A percentile compares a stretch with the other conserved stretches of the same genome.
Evolutionary conservation across 2,113 vertebrate genomes (phyloP).

Genomic region (Microcebus ravelobensis): DNA sequence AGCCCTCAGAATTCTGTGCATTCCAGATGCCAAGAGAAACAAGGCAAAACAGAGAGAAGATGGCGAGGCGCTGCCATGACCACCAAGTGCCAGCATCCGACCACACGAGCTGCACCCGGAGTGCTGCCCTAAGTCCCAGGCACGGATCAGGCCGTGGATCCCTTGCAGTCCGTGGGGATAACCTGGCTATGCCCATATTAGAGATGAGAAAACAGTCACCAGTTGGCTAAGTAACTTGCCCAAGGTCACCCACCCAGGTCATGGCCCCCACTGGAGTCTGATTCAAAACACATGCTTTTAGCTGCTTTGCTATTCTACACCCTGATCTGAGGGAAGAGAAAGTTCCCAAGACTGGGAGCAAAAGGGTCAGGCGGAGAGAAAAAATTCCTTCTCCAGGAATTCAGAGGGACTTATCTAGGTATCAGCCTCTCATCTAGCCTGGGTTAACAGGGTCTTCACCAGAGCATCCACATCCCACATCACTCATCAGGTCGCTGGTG

Average conservation of each 20-base stretch:
- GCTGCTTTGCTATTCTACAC: too few relatives aligned
- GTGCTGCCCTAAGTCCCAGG: background rate
- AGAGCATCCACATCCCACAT: background rate
- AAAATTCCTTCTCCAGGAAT: background rate
- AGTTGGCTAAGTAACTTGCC: background rate
- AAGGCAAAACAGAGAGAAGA: background rate
- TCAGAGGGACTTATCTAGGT: background rate
- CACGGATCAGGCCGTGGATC: background rate
- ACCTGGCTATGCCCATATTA: background rate
- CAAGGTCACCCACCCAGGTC: too few relatives aligned
- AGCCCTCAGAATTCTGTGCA: background rate
- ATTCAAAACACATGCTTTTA: background rate
- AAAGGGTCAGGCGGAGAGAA: background rate
- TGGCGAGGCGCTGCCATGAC: background rate
- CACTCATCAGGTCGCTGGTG: background rate
- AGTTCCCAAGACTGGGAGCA: background rate
- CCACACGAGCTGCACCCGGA: fast-evolving
- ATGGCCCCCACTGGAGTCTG: background rate
- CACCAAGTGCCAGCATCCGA: background rate
- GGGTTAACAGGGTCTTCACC: background rate
- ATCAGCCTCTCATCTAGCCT: background rate
- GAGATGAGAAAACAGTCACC: background rate
- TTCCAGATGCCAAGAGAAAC: background rate
- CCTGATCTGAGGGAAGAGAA: background rate
- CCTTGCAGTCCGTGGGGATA: background rate